Evolutionary conservation across 2,888 invertebrate genomes (phyloP).

Genomic region (Mythimna loreyi): DNA sequence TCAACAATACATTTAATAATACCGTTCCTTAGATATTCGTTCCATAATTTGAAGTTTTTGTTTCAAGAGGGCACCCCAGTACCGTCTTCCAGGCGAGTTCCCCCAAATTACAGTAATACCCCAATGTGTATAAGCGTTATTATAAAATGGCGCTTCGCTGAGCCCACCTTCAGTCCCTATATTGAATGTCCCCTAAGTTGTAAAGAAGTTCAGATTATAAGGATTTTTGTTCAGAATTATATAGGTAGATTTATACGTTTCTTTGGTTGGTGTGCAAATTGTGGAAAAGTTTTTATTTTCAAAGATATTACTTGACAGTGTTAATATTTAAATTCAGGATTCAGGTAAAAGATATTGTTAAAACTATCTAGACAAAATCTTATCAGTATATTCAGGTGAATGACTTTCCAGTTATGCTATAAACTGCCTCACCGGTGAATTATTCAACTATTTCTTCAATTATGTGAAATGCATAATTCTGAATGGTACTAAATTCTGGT

Average conservation of each 20-base stretch:
- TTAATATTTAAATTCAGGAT: constrained; percentile 6
- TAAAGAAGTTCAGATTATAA: constrained; percentile 63
- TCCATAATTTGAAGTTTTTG: constrained; percentile 61
- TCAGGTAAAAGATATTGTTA: background rate
- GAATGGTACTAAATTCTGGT: constrained; percentile 17
- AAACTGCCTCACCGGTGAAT: background rate
- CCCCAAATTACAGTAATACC: constrained; percentile 71
- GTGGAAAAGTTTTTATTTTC: constrained; percentile 21
- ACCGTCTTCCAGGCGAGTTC: constrained; percentile 65
- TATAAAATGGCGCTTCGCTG: constrained; percentile 58
- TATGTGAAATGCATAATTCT: constrained; percentile 21
- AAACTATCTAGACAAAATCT: background rate
- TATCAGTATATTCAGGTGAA: constrained; percentile 1
- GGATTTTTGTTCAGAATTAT: constrained; percentile 44
- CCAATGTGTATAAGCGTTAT: constrained; percentile 64
- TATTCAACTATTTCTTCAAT: constrained; percentile 13
- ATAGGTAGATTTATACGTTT: constrained; percentile 30
- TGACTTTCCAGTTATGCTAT: background rate
- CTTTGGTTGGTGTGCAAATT: constrained; percentile 23
- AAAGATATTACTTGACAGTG: constrained; percentile 6
- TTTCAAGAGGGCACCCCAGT: constrained; percentile 42
- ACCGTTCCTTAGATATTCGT: constrained; percentile 55
- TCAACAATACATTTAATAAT: constrained; percentile 53
- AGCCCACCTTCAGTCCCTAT: constrained; percentile 59
- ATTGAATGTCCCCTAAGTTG: constrained; percentile 66